Conservation (phyloP, 2,113 vertebrate species). For the Columbina picui region DNA sequence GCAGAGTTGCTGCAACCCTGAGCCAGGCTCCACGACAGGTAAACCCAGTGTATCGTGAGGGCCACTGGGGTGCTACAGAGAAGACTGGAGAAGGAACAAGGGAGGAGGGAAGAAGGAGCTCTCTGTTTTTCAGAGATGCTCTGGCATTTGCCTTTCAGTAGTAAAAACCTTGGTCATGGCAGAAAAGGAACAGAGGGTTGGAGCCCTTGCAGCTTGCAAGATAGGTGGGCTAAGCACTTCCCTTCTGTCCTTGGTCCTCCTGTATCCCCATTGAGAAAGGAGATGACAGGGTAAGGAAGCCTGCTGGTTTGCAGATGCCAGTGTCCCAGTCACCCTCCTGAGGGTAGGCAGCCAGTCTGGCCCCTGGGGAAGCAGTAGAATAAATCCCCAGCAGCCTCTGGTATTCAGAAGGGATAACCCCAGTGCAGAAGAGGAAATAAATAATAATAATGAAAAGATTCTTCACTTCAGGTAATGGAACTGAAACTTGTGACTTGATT, state of each 20-base stretch:
- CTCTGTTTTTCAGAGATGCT: neutral
- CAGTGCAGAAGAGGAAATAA: neutral
- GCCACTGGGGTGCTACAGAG: neutral
- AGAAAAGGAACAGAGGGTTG: neutral
- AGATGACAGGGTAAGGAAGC: neutral
- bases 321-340: neutral
- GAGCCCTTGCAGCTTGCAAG: neutral
- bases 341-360: neutral
- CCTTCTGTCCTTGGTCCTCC: neutral
- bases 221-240: neutral
- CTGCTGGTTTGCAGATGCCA: neutral
- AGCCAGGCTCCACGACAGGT: neutral
- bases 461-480: conserved; percentile 63
- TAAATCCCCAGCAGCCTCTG: neutral
- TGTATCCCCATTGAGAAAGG: fast-evolving
- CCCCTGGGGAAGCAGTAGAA: neutral
- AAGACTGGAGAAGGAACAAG: neutral
- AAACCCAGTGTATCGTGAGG: fast-evolving
- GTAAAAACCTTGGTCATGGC: neutral
- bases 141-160: fast-evolving
- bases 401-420: neutral
- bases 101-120: neutral
- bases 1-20: neutral
- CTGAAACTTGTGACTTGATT: conserved; percentile 73
- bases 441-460: neutral